A percentile compares a stretch with the other conserved stretches of the same genome.
Evolutionary conservation across 2,113 vertebrate genomes (phyloP).

Genomic region (Setophaga petechia): DNA sequence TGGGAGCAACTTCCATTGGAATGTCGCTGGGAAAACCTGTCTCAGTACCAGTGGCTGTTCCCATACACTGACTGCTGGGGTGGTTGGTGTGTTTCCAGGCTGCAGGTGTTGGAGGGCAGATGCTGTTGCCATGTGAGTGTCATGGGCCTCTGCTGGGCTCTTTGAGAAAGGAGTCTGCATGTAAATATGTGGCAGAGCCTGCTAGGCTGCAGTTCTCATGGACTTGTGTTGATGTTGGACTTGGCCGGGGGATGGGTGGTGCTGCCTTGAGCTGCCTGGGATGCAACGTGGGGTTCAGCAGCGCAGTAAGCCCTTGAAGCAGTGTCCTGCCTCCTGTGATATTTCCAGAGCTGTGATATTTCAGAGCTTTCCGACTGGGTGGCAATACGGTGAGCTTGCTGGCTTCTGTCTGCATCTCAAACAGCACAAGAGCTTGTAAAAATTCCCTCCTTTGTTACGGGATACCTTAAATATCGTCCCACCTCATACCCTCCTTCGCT

Average conservation of each 20-base stretch:
- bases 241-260: fast-evolving
- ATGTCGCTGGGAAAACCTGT: not conserved
- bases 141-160: not conserved
- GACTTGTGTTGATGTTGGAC: not conserved
- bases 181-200: not conserved
- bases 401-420: not conserved
- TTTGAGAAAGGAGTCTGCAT: fast-evolving
- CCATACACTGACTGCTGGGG: fast-evolving
- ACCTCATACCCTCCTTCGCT: not conserved
- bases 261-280: fast-evolving
- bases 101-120: not conserved
- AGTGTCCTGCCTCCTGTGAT: not conserved
- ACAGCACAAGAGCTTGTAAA: not conserved
- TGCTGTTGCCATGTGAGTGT: fast-evolving
- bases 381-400: not conserved
- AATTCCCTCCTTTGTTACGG: not conserved
- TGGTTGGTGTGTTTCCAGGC: not conserved
- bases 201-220: not conserved
- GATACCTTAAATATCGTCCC: not conserved
- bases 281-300: fast-evolving
- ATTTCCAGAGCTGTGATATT: too few species aligned
- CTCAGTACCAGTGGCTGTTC: not conserved
- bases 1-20: not conserved
- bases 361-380: not conserved
- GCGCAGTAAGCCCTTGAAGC: not conserved